Evolutionary conservation across 2,113 vertebrate genomes (phyloP), one percentile per base, ranked within the genome.

Genomic region (Danionella cerebrum): DNA sequence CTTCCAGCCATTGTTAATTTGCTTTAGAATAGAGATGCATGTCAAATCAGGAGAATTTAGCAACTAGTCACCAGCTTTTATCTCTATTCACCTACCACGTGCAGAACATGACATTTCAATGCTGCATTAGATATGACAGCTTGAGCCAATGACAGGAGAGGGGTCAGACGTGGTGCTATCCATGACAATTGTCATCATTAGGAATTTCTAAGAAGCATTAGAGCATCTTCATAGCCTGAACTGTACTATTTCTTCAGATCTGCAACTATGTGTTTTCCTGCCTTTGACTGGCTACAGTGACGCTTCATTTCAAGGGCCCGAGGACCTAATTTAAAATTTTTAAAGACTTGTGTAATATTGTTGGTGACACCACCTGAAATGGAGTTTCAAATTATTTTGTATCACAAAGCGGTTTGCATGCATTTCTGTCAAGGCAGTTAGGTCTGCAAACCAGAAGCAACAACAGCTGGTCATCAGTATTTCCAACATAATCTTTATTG

Each of bases 171-270:
- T 21, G 18, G 42, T 10, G n/a, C 11, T 41, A 21, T 21, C 45
- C 12, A 35, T 27, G n/a, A 55, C 52, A 22, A 54, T 48, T 65
- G 24, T 41, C 39, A 55, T 70, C 31, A 22, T 4, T n/a, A 8
- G 48, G 42, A 53, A 74, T 59, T 24, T 19, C 19, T 16, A 31
- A 38, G 12, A 36, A 76, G 31, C 77, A 48, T 54, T 72, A 52
- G 39, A 76, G 66, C 59, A 12, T 67, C 29, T 63, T 67, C 50
- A 44, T 36, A n/a, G 52, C 67, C 39, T 67, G 71, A 58, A 58
- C 68, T 31, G 21, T 57, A 3, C 29, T 81, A 86, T n/a, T n/a
- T 85, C 84, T 80, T 73, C 47, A 71, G 41, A 72, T 60, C 65
- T 82, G 79, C 84, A 80, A 62, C 67, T 64, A n/a, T 71, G 69